phyloP scores from a whole-genome alignment of 1,140 invertebrate species.

The Araneus ventricosus region DNA sequence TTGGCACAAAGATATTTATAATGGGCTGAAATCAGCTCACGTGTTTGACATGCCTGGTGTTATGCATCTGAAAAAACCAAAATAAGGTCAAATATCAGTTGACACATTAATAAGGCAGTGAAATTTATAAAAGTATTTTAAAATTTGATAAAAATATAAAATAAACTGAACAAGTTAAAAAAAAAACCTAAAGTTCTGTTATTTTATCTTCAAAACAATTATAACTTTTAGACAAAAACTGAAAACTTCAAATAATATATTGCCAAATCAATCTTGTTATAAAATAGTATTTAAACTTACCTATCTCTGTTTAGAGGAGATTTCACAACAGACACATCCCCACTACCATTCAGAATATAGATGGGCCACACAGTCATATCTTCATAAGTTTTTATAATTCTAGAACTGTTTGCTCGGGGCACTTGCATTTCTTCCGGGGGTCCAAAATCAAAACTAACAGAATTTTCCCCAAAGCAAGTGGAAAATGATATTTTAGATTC shows the following conservation, averaged over 20 bases:
- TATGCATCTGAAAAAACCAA: too few relatives aligned
- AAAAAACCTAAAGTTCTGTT: too few relatives aligned
- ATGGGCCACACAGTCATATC: constrained; percentile 85
- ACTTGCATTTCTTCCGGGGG: constrained; percentile 80
- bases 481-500: constrained; percentile 75
- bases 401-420: constrained; percentile 1
- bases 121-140: too few relatives aligned
- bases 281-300: constrained; percentile 36
- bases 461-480: constrained; percentile 87
- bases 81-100: too few relatives aligned
- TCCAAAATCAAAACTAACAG: constrained; percentile 91
- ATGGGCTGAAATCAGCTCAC: too few relatives aligned
- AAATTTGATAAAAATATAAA: too few relatives aligned
- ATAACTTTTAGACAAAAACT: background rate
- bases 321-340: constrained; percentile 84
- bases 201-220: too few relatives aligned
- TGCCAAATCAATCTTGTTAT: background rate
- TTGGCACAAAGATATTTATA: too few relatives aligned
- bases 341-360: constrained; percentile 90
- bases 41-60: too few relatives aligned
- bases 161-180: too few relatives aligned
- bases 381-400: constrained; percentile 42
- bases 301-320: constrained; percentile 63
- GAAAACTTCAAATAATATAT: background rate
- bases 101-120: too few relatives aligned